These are phyloP conservation scores for Phoebastria nigripes DNA, from an alignment of 2,797 vertebrate species.

Conservation along the genomic window DNA sequence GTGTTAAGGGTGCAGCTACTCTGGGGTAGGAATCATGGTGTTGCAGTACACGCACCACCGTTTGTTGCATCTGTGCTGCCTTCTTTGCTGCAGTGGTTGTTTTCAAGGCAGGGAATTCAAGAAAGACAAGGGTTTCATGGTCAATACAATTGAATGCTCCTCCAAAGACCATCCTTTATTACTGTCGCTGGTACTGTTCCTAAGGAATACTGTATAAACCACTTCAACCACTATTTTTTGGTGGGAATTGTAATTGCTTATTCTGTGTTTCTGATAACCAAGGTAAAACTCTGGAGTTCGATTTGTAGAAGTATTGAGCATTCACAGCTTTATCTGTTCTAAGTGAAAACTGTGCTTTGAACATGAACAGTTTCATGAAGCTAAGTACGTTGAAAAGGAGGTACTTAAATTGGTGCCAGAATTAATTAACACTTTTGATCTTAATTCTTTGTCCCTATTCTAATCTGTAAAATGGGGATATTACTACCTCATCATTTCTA, in stretches of 20 bases:
- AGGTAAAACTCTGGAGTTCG: neutral
- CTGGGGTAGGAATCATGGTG: neutral
- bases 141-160: neutral
- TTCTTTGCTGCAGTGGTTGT: rapidly evolving
- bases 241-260: neutral
- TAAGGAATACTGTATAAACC: neutral
- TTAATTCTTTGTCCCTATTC: neutral
- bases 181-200: neutral
- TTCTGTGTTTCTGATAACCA: neutral
- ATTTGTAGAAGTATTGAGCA: neutral
- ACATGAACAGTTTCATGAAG: neutral
- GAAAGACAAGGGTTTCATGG: neutral
- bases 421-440: slow-evolving; percentile 22
- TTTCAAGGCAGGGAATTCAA: neutral
- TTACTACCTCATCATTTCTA: neutral
- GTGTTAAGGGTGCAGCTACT: neutral
- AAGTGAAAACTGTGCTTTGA: neutral
- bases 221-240: neutral
- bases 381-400: neutral
- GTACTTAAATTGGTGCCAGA: neutral
- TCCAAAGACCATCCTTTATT: neutral
- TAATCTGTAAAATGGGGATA: neutral
- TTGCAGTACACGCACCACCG: too few species aligned
- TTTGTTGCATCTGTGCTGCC: neutral
- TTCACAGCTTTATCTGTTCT: neutral